A percentile compares a stretch with the other conserved stretches of the same genome.
phyloP scores from a whole-genome alignment of 1,140 invertebrate species.

The Lordiphosa collinella region DNA sequence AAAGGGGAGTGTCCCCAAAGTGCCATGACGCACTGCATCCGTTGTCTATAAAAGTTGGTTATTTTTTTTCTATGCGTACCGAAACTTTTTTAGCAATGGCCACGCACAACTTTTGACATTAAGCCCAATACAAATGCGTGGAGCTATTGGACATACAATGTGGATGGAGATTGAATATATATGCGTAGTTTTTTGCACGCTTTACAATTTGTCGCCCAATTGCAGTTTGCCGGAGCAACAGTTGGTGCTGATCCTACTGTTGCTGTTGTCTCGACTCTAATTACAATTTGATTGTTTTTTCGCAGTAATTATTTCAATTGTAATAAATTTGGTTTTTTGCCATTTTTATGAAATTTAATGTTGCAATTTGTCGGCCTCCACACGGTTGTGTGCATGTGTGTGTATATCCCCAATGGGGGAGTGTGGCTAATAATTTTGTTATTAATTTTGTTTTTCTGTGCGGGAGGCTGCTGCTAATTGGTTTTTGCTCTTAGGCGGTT shows the following conservation, averaged over 20 bases:
- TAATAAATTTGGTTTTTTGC: slow-evolving; percentile 59
- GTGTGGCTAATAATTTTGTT: slow-evolving; percentile 50
- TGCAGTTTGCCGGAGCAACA: slow-evolving; percentile 13
- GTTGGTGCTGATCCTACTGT: slow-evolving; percentile 3
- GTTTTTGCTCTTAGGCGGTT: slow-evolving; percentile 29
- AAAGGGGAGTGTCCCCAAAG: slow-evolving; percentile 39
- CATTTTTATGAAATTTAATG: slow-evolving; percentile 60
- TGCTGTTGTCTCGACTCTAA: slow-evolving; percentile 35
- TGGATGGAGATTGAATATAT: slow-evolving; percentile 28
- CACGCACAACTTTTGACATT: slow-evolving; percentile 44
- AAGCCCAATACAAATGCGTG: slow-evolving; percentile 42
- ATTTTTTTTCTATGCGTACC: slow-evolving; percentile 1
- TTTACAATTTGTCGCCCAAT: slow-evolving; percentile 42
- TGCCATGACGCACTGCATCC: slow-evolving; percentile 40
- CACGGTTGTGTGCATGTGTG: not conserved
- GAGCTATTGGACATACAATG: slow-evolving; percentile 33
- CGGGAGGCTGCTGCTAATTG: slow-evolving; percentile 30
- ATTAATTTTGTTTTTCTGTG: slow-evolving; percentile 39
- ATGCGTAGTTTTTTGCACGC: slow-evolving; percentile 22
- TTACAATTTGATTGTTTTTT: slow-evolving; percentile 74
- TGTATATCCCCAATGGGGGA: not conserved
- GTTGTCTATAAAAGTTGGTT: slow-evolving; percentile 21
- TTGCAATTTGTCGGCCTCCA: slow-evolving; percentile 46
- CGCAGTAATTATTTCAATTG: slow-evolving; percentile 72
- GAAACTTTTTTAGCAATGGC: no score